These are phyloP conservation scores for Cepphus grylle DNA, from an alignment of 2,113 vertebrate genomes.

Conservation along the genomic window DNA sequence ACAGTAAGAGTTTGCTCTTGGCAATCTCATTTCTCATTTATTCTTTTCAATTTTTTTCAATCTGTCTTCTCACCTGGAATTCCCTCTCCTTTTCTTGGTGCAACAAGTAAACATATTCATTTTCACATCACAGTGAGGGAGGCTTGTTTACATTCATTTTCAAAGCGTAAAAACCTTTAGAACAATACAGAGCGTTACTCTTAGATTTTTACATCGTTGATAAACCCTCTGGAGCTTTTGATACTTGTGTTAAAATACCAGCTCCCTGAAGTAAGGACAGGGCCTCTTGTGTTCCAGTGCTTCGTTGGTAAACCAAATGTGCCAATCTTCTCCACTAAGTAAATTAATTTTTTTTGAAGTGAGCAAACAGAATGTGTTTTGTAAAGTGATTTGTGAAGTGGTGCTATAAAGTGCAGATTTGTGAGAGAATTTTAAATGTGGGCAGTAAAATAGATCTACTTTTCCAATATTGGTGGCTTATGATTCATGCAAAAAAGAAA, in stretches of 20 bases:
- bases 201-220: background rate
- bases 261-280: background rate
- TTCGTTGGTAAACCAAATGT: background rate
- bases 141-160: background rate
- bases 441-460: background rate
- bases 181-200: background rate
- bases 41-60: background rate
- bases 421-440: background rate
- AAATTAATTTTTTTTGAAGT: background rate
- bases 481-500: background rate
- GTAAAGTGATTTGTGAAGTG: background rate
- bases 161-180: background rate
- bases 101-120: background rate
- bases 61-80: slow-evolving; percentile 14
- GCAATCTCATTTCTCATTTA: slow-evolving; percentile 23
- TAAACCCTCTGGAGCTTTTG: background rate
- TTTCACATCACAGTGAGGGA: background rate
- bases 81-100: background rate
- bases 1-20: background rate
- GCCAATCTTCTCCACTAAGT: background rate
- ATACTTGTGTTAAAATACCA: background rate
- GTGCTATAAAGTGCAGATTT: background rate
- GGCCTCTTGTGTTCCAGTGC: background rate
- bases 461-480: background rate
- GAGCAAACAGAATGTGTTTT: background rate